Percentiles rank a stretch among this genome's conserved stretches.
These are phyloP conservation scores for Fratercula arctica DNA, from an alignment of 2,797 vertebrate genomes.

Conservation along the genomic window DNA sequence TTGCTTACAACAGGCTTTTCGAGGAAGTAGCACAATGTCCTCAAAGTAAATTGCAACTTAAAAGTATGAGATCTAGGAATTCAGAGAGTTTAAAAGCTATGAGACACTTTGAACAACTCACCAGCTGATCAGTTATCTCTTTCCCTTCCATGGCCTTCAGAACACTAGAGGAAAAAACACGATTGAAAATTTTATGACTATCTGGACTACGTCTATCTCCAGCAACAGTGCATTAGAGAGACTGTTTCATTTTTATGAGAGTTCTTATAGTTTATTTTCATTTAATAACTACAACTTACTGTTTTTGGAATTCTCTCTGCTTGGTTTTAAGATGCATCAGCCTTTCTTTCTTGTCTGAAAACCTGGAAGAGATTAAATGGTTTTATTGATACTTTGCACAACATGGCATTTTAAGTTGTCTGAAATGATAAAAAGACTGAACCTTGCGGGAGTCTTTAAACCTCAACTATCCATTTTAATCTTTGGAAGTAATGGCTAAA, in stretches of 20 bases:
- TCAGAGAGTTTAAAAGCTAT: background rate
- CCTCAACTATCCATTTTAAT: background rate
- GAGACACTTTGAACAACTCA: slow-evolving; percentile 73
- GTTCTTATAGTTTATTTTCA: background rate
- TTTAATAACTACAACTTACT: slow-evolving; percentile 77
- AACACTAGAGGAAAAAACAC: slow-evolving; percentile 77
- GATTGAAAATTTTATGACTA: slow-evolving; percentile 9
- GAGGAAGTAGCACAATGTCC: background rate
- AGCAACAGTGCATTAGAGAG: background rate
- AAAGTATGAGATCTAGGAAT: background rate
- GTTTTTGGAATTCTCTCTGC: slow-evolving; percentile 89
- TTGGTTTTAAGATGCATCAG: slow-evolving; percentile 87
- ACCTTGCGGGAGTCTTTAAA: background rate
- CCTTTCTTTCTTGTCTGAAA: slow-evolving; percentile 88
- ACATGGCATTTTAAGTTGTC: background rate
- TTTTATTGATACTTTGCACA: slow-evolving; percentile 18
- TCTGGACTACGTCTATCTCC: background rate
- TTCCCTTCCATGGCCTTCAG: slow-evolving; percentile 88
- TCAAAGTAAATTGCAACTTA: background rate
- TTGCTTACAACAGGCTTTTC: background rate
- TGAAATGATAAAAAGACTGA: background rate
- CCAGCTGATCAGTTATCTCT: slow-evolving; percentile 88
- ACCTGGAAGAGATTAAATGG: slow-evolving; percentile 79
- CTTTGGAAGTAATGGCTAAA: background rate
- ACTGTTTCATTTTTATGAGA: background rate